Base-by-base conservation (phyloP, 2,113 vertebrate species). In the Odontophorus gujanensis region DNA sequence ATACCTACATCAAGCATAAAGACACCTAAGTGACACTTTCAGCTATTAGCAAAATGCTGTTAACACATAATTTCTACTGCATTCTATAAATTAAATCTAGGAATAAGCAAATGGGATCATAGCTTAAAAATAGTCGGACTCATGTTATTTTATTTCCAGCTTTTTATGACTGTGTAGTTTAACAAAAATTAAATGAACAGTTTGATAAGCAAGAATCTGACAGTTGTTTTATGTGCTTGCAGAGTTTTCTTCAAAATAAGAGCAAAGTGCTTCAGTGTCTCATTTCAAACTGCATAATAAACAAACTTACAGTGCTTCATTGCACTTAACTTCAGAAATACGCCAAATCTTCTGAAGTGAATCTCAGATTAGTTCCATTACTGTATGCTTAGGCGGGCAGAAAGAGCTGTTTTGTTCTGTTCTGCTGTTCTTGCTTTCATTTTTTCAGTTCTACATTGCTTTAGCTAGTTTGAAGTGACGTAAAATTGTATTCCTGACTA, bases 261-360 rank as follows among this genome's bases (percentile, higher is more conserved):
- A 95, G 74, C 43, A 75, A 95, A 92, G 51, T 93, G 51, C 18
- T 93, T 94, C 51, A 24, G 74, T 75, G 63, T 3, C 67, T 59
- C 92, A 86, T 94, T 94, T 67, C 36, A 79, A 96, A 67, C 42
- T 69, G 21, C 22, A 76, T 89, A 94, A 91, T 89, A 92, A 93
- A 95, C 19, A 92, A 81, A 81, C n/a, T 78, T 68, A 59, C 38
- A 95, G 90, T 34, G 17, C n/a, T 79, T 94, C 67, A 85, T n/a
- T 83, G 80, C 75, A 90, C 93, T 96, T 95, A 69, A 89, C 79
- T 95, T 93, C 28, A 92, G 58, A 93, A 92, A 90, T 95, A 36
- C 11, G 5, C 74, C 68, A 92, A 71, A 67, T 79, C 34, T 72
- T 90, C 65, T 85, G 42, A 94, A 87, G 53, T 40, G 36, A 97